Base-by-base conservation (phyloP, 2,888 invertebrate species). In the Coelinius sp. region DNA sequence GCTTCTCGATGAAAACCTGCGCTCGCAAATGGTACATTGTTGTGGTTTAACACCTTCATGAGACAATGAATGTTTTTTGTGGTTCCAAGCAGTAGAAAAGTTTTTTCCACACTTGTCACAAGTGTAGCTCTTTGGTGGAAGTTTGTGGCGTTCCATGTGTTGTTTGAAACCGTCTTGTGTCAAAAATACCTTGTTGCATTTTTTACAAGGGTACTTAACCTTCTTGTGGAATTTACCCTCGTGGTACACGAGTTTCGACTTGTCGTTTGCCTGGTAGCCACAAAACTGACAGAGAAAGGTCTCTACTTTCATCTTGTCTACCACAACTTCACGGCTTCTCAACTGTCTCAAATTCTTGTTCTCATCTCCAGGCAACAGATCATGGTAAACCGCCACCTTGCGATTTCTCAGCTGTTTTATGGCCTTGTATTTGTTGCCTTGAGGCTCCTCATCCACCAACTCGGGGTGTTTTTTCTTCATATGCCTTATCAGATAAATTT, bases 51-150 rank as follows among this genome's bases (percentile, higher is more conserved):
- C 52, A 1, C 75, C 73, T 10, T 71, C 74, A 12, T 78, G 78
- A 2, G 71, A 71, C 20, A 35, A 41, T 35, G 74, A 71, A 24
- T 79, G 78, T 20, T 62, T 70, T n/a, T 66, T 68, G 10, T 78
- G 63, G 6, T 71, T 41, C 31, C 81, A 82, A 53, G 81, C 82
- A 49, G 81, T 79, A 25, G 81, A 79, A 68, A 84, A 83, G 27
- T 81, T 77, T 31, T 83, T 82, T 14, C 79, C 81, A 24, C 84
- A 84, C 0, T 70, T 77, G 24, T 81, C 80, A 64, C 82, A 83
- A 1, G 79, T 64, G 71, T 79, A 83, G 7, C 52, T 77, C 82
- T 31, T 68, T 78, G 38, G 63, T 81, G 20, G 46, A 1, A 3
- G 20, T 14, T 20, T 49, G 17, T 20, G 46, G 17, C 46, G 14